Evolutionary conservation across 35 echinoderm and acorn worm species (phyloP).

Genomic region (Hemicentrotus pulcherrimus): DNA sequence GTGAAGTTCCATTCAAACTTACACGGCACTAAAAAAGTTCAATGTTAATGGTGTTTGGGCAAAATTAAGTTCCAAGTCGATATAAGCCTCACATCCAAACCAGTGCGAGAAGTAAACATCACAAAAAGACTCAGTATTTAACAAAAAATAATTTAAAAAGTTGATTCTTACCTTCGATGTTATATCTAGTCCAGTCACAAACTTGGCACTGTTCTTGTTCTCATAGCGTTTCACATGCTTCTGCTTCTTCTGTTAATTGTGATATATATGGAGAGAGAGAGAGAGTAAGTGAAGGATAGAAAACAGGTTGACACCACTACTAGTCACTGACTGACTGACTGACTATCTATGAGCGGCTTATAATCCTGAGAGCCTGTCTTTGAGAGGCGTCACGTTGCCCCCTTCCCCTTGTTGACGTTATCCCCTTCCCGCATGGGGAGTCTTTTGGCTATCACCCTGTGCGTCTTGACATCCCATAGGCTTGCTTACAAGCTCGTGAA

Average conservation of each 20-base stretch:
- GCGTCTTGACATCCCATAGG: background rate
- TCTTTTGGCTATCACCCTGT: constrained; percentile 23
- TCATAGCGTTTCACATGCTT: constrained; percentile 46
- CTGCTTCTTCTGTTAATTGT: background rate
- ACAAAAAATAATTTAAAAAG: background rate
- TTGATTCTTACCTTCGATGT: constrained; percentile 33
- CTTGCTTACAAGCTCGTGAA: constrained; percentile 13
- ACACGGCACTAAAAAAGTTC: too few species aligned
- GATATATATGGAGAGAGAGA: background rate
- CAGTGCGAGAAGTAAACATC: too few species aligned
- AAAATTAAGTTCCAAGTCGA: too few species aligned
- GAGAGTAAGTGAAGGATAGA: background rate
- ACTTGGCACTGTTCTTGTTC: constrained; percentile 49
- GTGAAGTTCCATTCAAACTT: too few species aligned
- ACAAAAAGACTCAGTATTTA: too few species aligned
- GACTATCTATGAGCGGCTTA: background rate
- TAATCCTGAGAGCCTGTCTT: constrained; percentile 9
- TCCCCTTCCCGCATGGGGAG: constrained; percentile 35
- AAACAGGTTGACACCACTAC: background rate
- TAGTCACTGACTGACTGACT: background rate
- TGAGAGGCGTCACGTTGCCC: constrained; percentile 19
- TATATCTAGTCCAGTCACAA: constrained; percentile 46
- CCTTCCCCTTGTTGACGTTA: constrained; percentile 39
- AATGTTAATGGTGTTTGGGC: too few species aligned
- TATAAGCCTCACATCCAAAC: too few species aligned